Base-by-base conservation (phyloP, 2,113 vertebrate genomes). In the Brachirus orientalis region DNA sequence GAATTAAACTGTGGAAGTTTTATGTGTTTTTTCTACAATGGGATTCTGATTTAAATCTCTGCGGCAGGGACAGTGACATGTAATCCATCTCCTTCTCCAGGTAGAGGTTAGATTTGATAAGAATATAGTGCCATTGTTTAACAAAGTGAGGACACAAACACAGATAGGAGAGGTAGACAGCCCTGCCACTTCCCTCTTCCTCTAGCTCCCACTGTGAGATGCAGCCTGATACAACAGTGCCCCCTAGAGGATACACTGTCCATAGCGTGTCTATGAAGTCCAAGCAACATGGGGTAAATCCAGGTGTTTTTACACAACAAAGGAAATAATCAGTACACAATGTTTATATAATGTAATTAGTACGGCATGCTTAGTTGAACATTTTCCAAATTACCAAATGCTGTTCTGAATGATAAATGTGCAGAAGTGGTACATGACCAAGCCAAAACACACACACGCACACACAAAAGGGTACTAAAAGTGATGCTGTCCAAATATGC, bases 161-260 rank as follows among this genome's bases (percentile, higher is more conserved):
- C 68, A 80, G 68, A 69, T 64, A 37, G 52, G 14, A 52, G 57
- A 53, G 35, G 69, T 18, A 79, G 79, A 71, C 69, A 64, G 46
- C 55, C 43, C 46, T 65, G 37, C 40, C 51, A 46, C 55, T 73
- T 67, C 62, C 61, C 19, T 75, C 10, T 22, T 71, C 47, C 46
- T 58, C 18, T 20, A 45, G 56, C n/a, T 4, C 16, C 36, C 11
- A 6, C 14, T 17, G 22, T 47, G 16, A 33, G 11, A 57, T 51
- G 18, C 20, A 82, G 77, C 69, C 74, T 90, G 90, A 45, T 84
- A 51, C 88, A 87, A 91, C 91, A 92, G 75, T 90, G 91, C 84
- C 90, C 89, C 85, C 91, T 75, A 56, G 63, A 84, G 91, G 79
- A 61, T 8, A 4, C 0, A 12, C 0, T 38, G 3, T 11, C 10